Conservation (phyloP, 2,888 invertebrate genomes). For the Amphipyra tragopoginis region DNA sequence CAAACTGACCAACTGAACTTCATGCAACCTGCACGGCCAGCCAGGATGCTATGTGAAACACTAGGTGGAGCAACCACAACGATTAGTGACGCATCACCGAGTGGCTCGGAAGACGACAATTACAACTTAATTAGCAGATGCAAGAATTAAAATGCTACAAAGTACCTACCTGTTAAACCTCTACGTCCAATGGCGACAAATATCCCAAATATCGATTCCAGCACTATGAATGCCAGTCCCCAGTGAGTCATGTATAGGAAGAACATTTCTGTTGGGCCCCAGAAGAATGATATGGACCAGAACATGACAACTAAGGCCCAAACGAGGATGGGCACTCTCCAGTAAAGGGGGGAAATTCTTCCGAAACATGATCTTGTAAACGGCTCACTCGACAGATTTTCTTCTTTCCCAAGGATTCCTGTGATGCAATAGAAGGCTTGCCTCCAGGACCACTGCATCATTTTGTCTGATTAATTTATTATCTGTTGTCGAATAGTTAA, state of each 20-base stretch:
- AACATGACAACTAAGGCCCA: conserved; percentile 74
- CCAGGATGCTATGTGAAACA: conserved; percentile 64
- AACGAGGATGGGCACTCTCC: conserved; percentile 81
- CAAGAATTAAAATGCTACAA: conserved; percentile 31
- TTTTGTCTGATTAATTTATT: conserved; percentile 49
- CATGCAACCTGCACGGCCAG: conserved; percentile 15
- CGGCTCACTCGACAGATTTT: conserved; percentile 70
- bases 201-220: conserved; percentile 80
- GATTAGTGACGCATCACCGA: conserved; percentile 61
- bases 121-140: conserved; percentile 44
- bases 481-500: conserved; percentile 19
- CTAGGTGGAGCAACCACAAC: conserved; percentile 57
- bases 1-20: conserved; percentile 3
- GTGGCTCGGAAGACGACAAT: conserved; percentile 52
- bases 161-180: conserved; percentile 69
- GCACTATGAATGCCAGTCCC: conserved; percentile 82
- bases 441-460: conserved; percentile 71
- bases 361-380: conserved; percentile 75
- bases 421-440: conserved; percentile 73
- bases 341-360: conserved; percentile 76
- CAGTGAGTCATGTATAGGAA: conserved; percentile 90
- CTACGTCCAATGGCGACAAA: conserved; percentile 70
- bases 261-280: conserved; percentile 84
- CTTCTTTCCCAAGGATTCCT: conserved; percentile 68
- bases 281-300: conserved; percentile 78